Evolutionary conservation across 2,888 invertebrate genomes (phyloP).

Genomic region (Diaperis boleti): DNA sequence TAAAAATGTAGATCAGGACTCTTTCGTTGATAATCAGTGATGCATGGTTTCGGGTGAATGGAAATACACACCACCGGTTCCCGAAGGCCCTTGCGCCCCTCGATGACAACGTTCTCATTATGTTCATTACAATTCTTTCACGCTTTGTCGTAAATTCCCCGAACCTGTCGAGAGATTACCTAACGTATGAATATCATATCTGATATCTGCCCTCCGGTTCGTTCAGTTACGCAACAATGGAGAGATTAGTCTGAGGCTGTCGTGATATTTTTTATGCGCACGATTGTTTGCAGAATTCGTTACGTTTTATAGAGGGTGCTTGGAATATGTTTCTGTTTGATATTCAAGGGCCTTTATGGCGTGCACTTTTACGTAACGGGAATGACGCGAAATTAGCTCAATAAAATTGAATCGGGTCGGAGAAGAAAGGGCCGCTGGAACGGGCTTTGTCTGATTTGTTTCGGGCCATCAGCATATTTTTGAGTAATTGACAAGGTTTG

Average conservation of each 20-base stretch:
- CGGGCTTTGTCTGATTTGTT: constrained; percentile 3
- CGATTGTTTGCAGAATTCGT: constrained; percentile 54
- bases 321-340: constrained; percentile 49
- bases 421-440: constrained; percentile 16
- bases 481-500: constrained; percentile 15
- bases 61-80: constrained; percentile 27
- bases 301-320: constrained; percentile 53
- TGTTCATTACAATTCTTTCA: constrained; percentile 41
- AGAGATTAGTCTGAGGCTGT: constrained; percentile 54
- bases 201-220: constrained; percentile 51
- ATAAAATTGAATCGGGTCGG: constrained; percentile 31
- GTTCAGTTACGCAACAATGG: constrained; percentile 50
- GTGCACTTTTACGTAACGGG: constrained; percentile 36
- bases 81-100: constrained; percentile 35
- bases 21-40: constrained; percentile 41
- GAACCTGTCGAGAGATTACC: constrained; percentile 57
- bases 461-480: constrained; percentile 30
- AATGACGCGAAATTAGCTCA: constrained; percentile 37
- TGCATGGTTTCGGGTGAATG: constrained; percentile 38
- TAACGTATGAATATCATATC: constrained; percentile 60
- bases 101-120: constrained; percentile 40
- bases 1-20: constrained; percentile 42
- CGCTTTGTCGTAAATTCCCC: constrained; percentile 38
- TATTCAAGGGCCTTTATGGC: constrained; percentile 33
- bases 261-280: constrained; percentile 53